phyloP scores from a whole-genome alignment of 2,113 vertebrate genomes.

The Ranitomeya imitator region DNA sequence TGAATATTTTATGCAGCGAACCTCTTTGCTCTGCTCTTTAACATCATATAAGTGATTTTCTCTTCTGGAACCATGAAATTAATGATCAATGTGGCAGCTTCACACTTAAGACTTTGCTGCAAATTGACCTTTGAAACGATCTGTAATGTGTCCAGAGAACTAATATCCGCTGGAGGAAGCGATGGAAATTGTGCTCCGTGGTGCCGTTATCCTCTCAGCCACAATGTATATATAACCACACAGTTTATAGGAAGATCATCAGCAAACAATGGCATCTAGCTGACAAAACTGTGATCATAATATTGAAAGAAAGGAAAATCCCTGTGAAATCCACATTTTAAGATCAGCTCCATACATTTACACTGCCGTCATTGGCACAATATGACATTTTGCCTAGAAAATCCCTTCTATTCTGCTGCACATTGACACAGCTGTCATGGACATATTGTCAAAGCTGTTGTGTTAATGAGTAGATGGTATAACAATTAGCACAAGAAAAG shows the following conservation, averaged over 20 bases:
- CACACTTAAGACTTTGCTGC: no score
- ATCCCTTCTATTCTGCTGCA: not conserved
- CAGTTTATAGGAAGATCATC: not conserved
- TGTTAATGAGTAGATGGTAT: not conserved
- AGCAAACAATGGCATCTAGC: not conserved
- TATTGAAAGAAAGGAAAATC: not conserved
- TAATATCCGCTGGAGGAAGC: no score
- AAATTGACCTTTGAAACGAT: no score
- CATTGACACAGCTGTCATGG: not conserved
- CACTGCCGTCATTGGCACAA: not conserved
- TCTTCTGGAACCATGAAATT: no score
- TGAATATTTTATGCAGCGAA: no score
- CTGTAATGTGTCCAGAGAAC: no score
- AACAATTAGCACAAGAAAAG: not conserved
- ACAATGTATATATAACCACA: not conserved
- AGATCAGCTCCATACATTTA: not conserved
- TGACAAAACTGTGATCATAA: not conserved
- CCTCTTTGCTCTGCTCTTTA: no score
- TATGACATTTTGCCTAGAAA: not conserved
- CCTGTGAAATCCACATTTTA: not conserved
- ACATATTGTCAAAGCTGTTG: not conserved
- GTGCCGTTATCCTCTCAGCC: no score
- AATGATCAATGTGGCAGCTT: no score
- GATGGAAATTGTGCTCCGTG: no score
- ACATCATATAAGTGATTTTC: no score